Conservation (phyloP, 2,797 vertebrate genomes). For the Poecilia picta region DNA sequence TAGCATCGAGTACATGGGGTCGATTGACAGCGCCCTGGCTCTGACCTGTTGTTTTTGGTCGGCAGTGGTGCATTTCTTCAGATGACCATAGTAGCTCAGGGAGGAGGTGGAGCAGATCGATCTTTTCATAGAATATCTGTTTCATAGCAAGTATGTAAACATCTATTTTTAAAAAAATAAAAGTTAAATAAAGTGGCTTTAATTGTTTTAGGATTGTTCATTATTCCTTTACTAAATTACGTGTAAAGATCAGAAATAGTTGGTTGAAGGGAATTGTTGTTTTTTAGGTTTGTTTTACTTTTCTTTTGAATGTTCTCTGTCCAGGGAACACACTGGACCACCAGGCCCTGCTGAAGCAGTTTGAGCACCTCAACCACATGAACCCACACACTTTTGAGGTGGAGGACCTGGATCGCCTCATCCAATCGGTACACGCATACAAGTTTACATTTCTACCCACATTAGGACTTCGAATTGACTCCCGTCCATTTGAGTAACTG, state of each 20-base stretch:
- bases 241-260: not conserved
- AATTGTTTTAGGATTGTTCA: not conserved
- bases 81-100: no score
- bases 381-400: conserved; percentile 93
- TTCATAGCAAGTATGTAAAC: no score
- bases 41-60: no score
- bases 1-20: no score
- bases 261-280: no score
- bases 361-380: conserved; percentile 91
- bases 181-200: no score
- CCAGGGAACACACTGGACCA: conserved; percentile 87
- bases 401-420: conserved; percentile 91
- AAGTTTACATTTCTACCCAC: not conserved
- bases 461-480: not conserved
- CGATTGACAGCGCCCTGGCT: no score
- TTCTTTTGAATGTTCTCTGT: not conserved
- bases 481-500: not conserved
- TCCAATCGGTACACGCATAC: conserved; percentile 84
- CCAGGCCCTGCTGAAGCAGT: conserved; percentile 89
- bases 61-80: no score
- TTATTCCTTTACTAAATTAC: not conserved
- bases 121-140: no score
- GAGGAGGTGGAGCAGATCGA: no score
- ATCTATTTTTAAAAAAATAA: no score
- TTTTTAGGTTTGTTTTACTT: not conserved